A percentile compares a stretch with the other conserved stretches of the same genome.
phyloP scores from a whole-genome alignment of 1,140 invertebrate species.

The Latrodectus geometricus region DNA sequence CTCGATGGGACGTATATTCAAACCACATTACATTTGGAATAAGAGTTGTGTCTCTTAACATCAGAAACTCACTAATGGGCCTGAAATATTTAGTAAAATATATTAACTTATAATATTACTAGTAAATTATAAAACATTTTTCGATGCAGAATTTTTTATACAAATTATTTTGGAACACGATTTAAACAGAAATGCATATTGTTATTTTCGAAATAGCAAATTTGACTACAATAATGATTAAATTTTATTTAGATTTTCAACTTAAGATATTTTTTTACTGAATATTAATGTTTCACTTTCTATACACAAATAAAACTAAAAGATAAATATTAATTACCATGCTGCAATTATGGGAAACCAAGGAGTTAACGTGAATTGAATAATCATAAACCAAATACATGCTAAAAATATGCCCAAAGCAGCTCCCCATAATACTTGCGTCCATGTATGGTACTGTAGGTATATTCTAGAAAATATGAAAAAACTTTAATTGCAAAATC shows the following conservation, averaged over 20 bases:
- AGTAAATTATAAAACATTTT: constrained; percentile 60
- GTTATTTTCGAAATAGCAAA: too few relatives aligned
- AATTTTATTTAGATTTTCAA: too few relatives aligned
- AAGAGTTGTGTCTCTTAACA: constrained; percentile 88
- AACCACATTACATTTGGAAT: constrained; percentile 96
- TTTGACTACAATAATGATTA: too few relatives aligned
- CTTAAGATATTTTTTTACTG: too few relatives aligned
- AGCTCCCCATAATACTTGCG: constrained; percentile 84
- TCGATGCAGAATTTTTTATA: constrained; percentile 31
- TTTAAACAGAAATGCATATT: too few relatives aligned
- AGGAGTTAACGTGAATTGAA: constrained; percentile 84
- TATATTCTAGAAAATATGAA: constrained; percentile 76
- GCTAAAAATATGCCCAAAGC: constrained; percentile 79
- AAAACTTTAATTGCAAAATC: not conserved
- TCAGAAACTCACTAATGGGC: constrained; percentile 86
- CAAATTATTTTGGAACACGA: not conserved
- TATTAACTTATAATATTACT: constrained; percentile 19
- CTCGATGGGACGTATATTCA: constrained; percentile 88
- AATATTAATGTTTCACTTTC: too few relatives aligned
- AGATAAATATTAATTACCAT: too few relatives aligned
- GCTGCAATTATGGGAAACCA: constrained; percentile 86
- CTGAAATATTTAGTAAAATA: constrained; percentile 72
- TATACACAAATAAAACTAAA: too few relatives aligned
- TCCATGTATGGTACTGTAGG: constrained; percentile 85
- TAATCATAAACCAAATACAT: constrained; percentile 81